Evolutionary conservation across 2,113 vertebrate species (phyloP), one percentile per base, ranked within the genome.

Genomic region (Colinus virginianus): DNA sequence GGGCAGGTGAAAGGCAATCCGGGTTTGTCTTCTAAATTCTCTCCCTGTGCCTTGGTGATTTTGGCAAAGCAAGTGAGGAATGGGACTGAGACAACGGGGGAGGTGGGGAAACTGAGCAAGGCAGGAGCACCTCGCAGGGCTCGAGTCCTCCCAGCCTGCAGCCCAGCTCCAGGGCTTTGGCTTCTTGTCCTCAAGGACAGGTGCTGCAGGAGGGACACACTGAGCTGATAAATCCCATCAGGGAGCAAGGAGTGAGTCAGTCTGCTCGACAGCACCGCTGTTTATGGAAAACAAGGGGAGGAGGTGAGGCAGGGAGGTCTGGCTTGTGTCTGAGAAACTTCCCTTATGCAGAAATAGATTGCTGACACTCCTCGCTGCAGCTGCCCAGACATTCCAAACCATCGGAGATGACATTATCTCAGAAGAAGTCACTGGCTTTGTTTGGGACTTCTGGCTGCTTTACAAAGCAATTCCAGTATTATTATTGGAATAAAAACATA

Each of bases 321-420:
- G 79, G 13, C 49, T 48, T 67, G 74, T 58, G 81, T 38, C 79
- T 67, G 3, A 45, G 40, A 11, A 66, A 28, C 42, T 68, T 86
- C 72, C 76, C 58, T 82, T 66, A 21, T 21, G 34, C 42, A 12
- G 87, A 64, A 32, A 74, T 3, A 22, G 56, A 34, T 43, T 49
- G 59, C 69, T 51, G 93, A 66, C 59, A 34, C 68, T 64, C 32
- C 45, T 78, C 71, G 43, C 21, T 56, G 84, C 69, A 69, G 88
- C 95, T 93, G 72, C 95, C 92, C 80, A 58, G 80, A 74, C 88
- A 69, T 87, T 90, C 69, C 78, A 34, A 66, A 88, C 83, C 51
- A n/a, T 26, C 64, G 30, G 88, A 75, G 75, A 90, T 91, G 78
- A 84, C 91, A 69, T 91, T 69, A 87, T 62, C 49, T 20, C 21